Conservation (phyloP, 2,797 vertebrate species). For the Euthynnus affinis region DNA sequence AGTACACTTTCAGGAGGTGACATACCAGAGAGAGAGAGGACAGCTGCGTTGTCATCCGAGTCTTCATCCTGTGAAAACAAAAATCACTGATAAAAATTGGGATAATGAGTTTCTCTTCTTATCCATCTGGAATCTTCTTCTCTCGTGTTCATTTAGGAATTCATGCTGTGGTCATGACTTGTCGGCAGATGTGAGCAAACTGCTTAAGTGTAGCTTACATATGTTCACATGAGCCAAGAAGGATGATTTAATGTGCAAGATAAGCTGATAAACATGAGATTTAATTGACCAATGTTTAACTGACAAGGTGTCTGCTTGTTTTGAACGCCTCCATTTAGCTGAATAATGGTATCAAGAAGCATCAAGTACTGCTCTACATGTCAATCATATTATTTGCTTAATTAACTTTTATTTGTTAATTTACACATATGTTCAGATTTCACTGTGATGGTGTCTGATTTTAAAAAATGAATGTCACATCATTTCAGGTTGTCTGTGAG, state of each 20-base stretch:
- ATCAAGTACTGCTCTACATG: constrained; percentile 6
- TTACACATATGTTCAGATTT: constrained; percentile 35
- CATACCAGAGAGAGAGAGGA: constrained; percentile 25
- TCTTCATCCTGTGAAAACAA: constrained; percentile 56
- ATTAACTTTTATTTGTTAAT: constrained; percentile 15
- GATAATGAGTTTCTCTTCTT: not conserved
- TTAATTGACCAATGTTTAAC: not conserved
- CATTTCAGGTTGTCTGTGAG: constrained; percentile 13
- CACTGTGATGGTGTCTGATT: constrained; percentile 22
- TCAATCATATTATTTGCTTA: constrained; percentile 12
- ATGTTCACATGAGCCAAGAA: not conserved
- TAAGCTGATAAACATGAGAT: not conserved
- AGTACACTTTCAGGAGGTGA: constrained; percentile 30
- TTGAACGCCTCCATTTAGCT: constrained; percentile 19
- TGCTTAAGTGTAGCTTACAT: not conserved
- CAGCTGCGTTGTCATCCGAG: constrained; percentile 15
- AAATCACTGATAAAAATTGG: not conserved
- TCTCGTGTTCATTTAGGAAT: not conserved
- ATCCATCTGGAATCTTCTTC: not conserved
- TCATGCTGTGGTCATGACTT: not conserved
- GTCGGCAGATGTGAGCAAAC: not conserved
- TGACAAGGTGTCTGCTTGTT: constrained; percentile 30
- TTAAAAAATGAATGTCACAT: not conserved
- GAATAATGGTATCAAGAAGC: constrained; percentile 25
- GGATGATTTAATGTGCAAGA: not conserved